A percentile compares a stretch with the other conserved stretches of the same genome.
Conservation (phyloP, 2,113 vertebrate genomes). For the Lamprotornis superbus region DNA sequence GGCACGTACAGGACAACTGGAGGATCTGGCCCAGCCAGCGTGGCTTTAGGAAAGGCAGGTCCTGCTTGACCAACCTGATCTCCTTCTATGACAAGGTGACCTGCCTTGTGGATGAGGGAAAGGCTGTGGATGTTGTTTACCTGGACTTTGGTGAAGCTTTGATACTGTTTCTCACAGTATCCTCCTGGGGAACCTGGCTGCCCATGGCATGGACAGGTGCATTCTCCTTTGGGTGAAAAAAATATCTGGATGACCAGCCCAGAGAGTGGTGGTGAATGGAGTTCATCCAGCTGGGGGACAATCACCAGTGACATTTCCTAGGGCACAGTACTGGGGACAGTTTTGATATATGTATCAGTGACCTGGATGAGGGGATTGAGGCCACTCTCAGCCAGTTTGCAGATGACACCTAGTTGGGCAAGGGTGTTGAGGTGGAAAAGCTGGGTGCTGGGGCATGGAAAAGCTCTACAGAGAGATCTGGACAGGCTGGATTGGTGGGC, state of each 20-base stretch:
- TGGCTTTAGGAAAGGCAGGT: neutral
- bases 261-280: neutral
- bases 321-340: neutral
- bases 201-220: no score
- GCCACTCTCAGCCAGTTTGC: neutral
- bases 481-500: neutral
- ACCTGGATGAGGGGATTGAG: neutral
- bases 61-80: neutral
- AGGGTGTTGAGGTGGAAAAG: neutral
- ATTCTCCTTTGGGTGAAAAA: neutral
- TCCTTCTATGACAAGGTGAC: neutral
- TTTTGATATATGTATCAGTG: neutral
- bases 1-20: rapidly evolving
- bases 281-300: no score
- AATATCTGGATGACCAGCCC: neutral
- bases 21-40: neutral
- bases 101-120: neutral
- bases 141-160: neutral
- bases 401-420: neutral
- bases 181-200: neutral
- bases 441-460: neutral
- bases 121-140: neutral
- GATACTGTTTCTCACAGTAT: neutral
- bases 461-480: neutral
- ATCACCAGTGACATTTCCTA: neutral